phyloP scores from a whole-genome alignment of 2,113 vertebrate species.

The Gnathonemus longibarbis region DNA sequence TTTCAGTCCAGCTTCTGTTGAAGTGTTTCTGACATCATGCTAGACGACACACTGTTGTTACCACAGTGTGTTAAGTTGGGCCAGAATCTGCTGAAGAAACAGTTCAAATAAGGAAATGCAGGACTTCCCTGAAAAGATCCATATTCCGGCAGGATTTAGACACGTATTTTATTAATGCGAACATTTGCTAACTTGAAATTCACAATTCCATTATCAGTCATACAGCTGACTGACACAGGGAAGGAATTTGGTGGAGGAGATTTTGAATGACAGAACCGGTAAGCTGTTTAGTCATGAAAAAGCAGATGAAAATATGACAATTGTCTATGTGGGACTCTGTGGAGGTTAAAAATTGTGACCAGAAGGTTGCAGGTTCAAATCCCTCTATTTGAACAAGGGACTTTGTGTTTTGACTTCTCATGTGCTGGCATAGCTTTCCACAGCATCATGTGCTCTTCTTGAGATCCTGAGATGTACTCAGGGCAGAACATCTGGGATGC shows the following conservation, averaged over 20 bases:
- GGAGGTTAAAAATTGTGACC: not conserved
- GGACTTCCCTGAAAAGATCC: not conserved
- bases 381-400: not conserved
- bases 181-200: not conserved
- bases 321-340: not conserved
- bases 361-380: not conserved
- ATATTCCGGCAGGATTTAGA: not conserved
- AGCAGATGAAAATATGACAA: not conserved
- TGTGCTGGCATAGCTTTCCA: not conserved
- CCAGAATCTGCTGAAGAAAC: not conserved
- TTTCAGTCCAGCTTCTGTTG: not conserved
- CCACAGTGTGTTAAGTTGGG: not conserved
- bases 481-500: not conserved
- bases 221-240: not conserved
- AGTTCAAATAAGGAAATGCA: not conserved
- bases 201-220: too few relatives aligned
- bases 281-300: not conserved
- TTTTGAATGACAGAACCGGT: not conserved
- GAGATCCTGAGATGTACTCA: constrained; percentile 2
- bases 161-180: not conserved
- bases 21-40: not conserved
- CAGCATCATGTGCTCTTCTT: not conserved
- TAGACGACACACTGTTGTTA: not conserved
- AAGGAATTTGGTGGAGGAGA: not conserved
- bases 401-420: not conserved